phyloP scores from a whole-genome alignment of 2,888 invertebrate genomes.

The Drosophila mimetica region DNA sequence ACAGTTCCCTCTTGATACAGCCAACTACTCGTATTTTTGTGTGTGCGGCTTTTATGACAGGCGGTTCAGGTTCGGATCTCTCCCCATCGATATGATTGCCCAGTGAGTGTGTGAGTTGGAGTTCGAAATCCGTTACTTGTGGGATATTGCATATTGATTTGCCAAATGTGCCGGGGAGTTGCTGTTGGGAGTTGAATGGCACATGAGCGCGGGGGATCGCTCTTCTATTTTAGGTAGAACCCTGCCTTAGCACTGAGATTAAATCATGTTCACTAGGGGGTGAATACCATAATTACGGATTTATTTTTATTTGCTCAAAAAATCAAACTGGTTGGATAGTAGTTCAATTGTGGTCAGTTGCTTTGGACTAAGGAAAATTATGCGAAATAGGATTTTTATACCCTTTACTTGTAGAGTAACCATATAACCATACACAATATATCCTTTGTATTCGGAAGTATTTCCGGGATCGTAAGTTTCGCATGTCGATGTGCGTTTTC shows the following conservation, averaged over 20 bases:
- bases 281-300: not conserved
- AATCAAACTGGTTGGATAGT: not conserved
- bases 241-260: slow-evolving; percentile 12
- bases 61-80: slow-evolving; percentile 37
- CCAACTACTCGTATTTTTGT: slow-evolving; percentile 38
- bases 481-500: too few species aligned
- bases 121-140: slow-evolving; percentile 50
- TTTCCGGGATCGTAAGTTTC: too few species aligned
- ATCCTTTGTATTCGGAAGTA: too few species aligned
- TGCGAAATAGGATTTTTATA: too few species aligned
- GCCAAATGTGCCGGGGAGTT: slow-evolving; percentile 46
- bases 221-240: not conserved
- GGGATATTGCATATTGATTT: slow-evolving; percentile 58
- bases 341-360: too few species aligned
- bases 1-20: slow-evolving; percentile 32
- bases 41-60: slow-evolving; percentile 59
- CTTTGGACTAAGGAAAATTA: too few species aligned
- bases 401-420: too few species aligned
- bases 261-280: slow-evolving; percentile 8
- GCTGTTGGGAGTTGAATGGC: slow-evolving; percentile 31
- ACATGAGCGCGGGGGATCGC: slow-evolving; percentile 13
- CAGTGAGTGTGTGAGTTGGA: slow-evolving; percentile 1
- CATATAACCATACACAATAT: too few species aligned
- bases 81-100: slow-evolving; percentile 25
- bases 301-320: not conserved